Evolutionary conservation across 2,797 vertebrate genomes (phyloP), one percentile per base, ranked within the genome.

Genomic region (Chloroceryle inda): DNA sequence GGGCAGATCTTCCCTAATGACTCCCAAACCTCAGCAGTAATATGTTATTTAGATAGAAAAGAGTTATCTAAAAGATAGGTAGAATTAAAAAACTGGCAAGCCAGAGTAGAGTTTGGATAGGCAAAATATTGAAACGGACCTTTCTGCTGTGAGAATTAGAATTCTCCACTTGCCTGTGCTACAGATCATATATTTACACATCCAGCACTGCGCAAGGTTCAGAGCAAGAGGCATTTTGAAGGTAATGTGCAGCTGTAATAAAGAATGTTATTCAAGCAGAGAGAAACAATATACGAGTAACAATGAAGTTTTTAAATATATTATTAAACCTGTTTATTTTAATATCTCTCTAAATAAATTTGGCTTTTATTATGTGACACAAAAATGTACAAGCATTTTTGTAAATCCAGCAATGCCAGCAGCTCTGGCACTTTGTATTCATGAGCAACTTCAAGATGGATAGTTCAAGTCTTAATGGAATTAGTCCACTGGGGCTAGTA

Each of bases 391-490:
- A 82, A 72, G 73, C n/a, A 72, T 42, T 38, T 92, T 63, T 88
- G 91, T 84, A 94, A 95, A 68, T 12, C 84, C 52, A 72, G 64
- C 80, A 78, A 59, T 40, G 76, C 52, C 67, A 86, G 81, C 23
- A 83, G 80, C 38, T 62, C 85, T 63, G 73, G 59, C 74, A 82
- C 74, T 97, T 96, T 69, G 92, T 76, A 97, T 96, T 96, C 96
- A 96, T 81, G 82, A 96, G 72, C 66, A 76, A 61, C 85, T 80
- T 74, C 40, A 80, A 95, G 95, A 96, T 71, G 78, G 96, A 95
- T 96, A 79, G 94, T 93, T 96, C 75, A 91, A 37, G 7, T 92
- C 82, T 94, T 97, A 97, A 97, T 95, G 96, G 96, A 96, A 97
- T 97, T 96, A 96, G 90, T 93, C 97, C 94, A 90, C 77, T 61